Conservation (phyloP, 2,797 vertebrate genomes). For the Argyrosomus regius region DNA sequence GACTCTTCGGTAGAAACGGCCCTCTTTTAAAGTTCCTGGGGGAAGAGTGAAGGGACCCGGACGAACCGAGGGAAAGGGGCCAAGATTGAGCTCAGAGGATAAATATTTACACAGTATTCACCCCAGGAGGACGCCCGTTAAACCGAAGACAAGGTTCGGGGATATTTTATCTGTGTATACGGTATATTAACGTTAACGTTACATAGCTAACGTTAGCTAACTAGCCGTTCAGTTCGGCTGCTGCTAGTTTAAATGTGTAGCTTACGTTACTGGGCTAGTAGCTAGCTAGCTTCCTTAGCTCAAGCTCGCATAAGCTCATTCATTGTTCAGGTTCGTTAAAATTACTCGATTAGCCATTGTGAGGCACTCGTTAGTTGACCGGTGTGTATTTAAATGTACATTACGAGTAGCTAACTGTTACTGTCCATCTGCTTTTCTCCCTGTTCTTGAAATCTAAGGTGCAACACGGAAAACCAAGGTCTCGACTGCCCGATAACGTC, state of each 20-base stretch:
- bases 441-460: conserved; percentile 54
- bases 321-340: conserved; percentile 39
- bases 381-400: neutral
- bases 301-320: conserved; percentile 65
- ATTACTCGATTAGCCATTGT: neutral
- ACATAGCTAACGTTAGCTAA: conserved; percentile 45
- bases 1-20: conserved; percentile 65
- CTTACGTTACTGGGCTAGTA: conserved; percentile 45
- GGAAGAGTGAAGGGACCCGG: conserved; percentile 70
- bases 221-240: conserved; percentile 39
- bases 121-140: conserved; percentile 13
- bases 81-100: conserved; percentile 39
- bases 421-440: conserved; percentile 17
- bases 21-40: conserved; percentile 84
- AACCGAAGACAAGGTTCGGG: conserved; percentile 55
- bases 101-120: conserved; percentile 29
- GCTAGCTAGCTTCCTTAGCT: conserved; percentile 71
- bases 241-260: conserved; percentile 45
- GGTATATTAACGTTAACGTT: conserved; percentile 2
- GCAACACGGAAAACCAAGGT: conserved; percentile 71
- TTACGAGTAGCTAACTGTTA: conserved; percentile 1
- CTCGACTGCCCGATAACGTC: conserved; percentile 80
- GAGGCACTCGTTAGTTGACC: neutral
- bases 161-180: neutral
- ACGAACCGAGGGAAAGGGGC: conserved; percentile 54